Conservation (phyloP, 2,797 vertebrate genomes). For the Gambelia wislizenii region DNA sequence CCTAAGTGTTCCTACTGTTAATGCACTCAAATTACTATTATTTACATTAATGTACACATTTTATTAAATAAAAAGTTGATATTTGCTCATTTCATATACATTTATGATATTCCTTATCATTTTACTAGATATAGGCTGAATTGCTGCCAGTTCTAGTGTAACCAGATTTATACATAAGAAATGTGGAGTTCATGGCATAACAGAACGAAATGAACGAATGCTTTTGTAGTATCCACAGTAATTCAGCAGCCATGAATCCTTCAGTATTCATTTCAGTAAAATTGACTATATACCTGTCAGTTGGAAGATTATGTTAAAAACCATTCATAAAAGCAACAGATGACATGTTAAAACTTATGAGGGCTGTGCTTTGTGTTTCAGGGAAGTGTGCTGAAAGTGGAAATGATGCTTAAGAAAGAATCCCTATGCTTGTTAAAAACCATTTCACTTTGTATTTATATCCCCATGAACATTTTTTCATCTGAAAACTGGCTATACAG, state of each 20-base stretch:
- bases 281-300: conserved; percentile 39
- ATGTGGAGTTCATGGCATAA: conserved; percentile 43
- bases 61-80: conserved; percentile 81
- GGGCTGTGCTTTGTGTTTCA: conserved; percentile 16
- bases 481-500: conserved; percentile 41
- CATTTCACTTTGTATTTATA: conserved; percentile 43
- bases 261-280: conserved; percentile 54
- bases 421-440: conserved; percentile 19
- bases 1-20: conserved; percentile 17
- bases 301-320: conserved; percentile 43
- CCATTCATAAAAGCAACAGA: conserved; percentile 30
- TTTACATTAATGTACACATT: conserved; percentile 81
- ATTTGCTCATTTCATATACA: conserved; percentile 73
- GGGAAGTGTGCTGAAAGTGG: background rate
- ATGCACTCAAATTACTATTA: conserved; percentile 66
- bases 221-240: background rate
- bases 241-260: conserved; percentile 54
- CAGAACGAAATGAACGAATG: conserved; percentile 53
- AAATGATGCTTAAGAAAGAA: conserved; percentile 37
- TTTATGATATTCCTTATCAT: conserved; percentile 67
- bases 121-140: conserved; percentile 45
- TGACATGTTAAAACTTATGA: conserved; percentile 29
- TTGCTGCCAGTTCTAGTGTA: conserved; percentile 45
- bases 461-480: conserved; percentile 39
- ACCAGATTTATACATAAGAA: conserved; percentile 50